phyloP scores from a whole-genome alignment of 2,797 vertebrate genomes.

The Protonibea diacanthus region DNA sequence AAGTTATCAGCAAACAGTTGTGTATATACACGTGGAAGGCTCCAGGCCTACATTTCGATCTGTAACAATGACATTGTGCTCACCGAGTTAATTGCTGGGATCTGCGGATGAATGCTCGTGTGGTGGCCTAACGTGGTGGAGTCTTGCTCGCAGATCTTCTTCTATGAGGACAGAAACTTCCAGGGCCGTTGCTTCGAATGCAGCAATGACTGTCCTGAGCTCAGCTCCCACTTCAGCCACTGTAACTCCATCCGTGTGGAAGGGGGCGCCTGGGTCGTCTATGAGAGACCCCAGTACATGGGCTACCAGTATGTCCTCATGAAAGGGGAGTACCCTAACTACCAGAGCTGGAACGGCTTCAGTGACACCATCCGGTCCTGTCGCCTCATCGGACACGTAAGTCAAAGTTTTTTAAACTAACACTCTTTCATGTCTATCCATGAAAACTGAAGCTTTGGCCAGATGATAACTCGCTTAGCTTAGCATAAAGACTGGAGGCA shows the following conservation, averaged over 20 bases:
- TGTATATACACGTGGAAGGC: too few relatives aligned
- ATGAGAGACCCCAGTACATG: constrained; percentile 82
- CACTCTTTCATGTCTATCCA: too few relatives aligned
- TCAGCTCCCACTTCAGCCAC: constrained; percentile 69
- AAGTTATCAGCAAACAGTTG: not conserved
- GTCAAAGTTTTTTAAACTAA: not conserved
- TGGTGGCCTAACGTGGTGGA: not conserved
- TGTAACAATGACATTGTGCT: not conserved
- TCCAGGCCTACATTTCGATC: too few relatives aligned
- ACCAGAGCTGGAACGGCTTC: constrained; percentile 72
- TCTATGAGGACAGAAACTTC: constrained; percentile 74
- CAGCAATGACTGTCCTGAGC: constrained; percentile 64
- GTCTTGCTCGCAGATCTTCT: constrained; percentile 59
- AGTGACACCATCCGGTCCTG: constrained; percentile 71
- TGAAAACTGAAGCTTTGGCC: too few relatives aligned
- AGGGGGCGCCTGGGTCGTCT: constrained; percentile 83
- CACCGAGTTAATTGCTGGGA: too few relatives aligned
- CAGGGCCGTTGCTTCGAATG: constrained; percentile 66
- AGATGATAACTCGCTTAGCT: too few relatives aligned
- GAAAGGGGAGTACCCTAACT: constrained; percentile 80
- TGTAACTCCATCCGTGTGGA: constrained; percentile 75
- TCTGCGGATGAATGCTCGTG: not conserved
- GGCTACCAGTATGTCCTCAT: constrained; percentile 88
- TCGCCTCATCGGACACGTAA: constrained; percentile 64
- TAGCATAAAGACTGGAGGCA: not conserved